phyloP scores from a whole-genome alignment of 2,888 invertebrate genomes.

The Dusona sp. region DNA sequence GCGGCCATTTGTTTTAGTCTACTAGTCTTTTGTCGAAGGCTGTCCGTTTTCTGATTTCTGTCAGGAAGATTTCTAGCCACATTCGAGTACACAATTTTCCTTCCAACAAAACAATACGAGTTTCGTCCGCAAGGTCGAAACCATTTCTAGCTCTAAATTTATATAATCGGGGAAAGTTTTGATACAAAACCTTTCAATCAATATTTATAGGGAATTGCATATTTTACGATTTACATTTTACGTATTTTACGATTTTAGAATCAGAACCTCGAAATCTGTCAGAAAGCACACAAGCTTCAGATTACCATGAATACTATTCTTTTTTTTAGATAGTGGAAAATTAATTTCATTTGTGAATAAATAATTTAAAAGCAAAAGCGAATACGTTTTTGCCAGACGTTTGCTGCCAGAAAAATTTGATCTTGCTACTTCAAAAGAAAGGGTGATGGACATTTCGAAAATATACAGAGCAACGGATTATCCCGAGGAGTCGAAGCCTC shows the following conservation, averaged over 20 bases:
- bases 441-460: slow-evolving; percentile 23
- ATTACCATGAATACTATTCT: background rate
- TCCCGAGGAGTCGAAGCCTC: slow-evolving; percentile 62
- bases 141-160: background rate
- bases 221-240: background rate
- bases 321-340: background rate
- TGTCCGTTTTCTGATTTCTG: background rate
- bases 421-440: slow-evolving; percentile 48
- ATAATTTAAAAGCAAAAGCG: background rate
- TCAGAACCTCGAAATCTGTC: background rate
- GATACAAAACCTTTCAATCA: background rate
- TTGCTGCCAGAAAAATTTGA: slow-evolving; percentile 67
- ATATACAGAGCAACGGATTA: slow-evolving; percentile 24
- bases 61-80: too few relatives aligned
- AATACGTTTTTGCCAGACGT: slow-evolving; percentile 58
- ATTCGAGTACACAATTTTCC: background rate
- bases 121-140: background rate
- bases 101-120: too few relatives aligned
- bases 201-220: background rate
- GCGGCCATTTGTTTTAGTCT: background rate
- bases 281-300: background rate
- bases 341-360: background rate
- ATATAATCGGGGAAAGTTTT: background rate
- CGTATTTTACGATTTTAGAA: too few relatives aligned
- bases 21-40: background rate